These are phyloP conservation scores for Urechis unicinctus DNA, from an alignment of 2,888 invertebrate species.

Conservation along the genomic window DNA sequence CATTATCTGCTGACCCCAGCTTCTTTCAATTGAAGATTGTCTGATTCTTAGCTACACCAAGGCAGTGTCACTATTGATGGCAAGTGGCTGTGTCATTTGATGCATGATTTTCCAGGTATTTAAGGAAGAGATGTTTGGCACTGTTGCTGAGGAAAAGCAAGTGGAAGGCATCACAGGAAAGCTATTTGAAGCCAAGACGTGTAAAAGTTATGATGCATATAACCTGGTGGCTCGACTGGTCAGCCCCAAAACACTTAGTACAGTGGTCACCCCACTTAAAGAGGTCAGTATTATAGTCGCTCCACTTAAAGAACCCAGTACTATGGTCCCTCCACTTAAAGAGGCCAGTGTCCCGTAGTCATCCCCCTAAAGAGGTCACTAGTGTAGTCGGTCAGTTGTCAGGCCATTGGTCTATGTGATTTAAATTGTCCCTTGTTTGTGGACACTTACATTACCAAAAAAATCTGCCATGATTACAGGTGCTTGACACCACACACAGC, in stretches of 20 bases:
- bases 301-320: too few species aligned
- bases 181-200: constrained; percentile 55
- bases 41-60: not conserved
- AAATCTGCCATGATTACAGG: constrained; percentile 31
- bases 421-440: not conserved
- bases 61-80: not conserved
- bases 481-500: constrained; percentile 67
- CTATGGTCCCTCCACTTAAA: not conserved
- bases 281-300: too few species aligned
- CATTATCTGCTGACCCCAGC: too few species aligned
- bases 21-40: not conserved
- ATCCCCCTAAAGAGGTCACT: too few species aligned
- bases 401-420: too few species aligned
- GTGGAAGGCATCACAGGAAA: constrained; percentile 75
- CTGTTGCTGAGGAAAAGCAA: constrained; percentile 84
- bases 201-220: constrained; percentile 80
- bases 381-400: too few species aligned
- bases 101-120: constrained; percentile 59
- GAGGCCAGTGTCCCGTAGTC: too few species aligned
- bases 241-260: constrained; percentile 68
- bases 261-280: constrained; percentile 75
- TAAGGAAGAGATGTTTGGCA: constrained; percentile 81
- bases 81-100: not conserved
- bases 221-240: constrained; percentile 75
- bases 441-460: not conserved